phyloP scores from a whole-genome alignment of 2,797 vertebrate genomes.

The Oryzias sinensis region DNA sequence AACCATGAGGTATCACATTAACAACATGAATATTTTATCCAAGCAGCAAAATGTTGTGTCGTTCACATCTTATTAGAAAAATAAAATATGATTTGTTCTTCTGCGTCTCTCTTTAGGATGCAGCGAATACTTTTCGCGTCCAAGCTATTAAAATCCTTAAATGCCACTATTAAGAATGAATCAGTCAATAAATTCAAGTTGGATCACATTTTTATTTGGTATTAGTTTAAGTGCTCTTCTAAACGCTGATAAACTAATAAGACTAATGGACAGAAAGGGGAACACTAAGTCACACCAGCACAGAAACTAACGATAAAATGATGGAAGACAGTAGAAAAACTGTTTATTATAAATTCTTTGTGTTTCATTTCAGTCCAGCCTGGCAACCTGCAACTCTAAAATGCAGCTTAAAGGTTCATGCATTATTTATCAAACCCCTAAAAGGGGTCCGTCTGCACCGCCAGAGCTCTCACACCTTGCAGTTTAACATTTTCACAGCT shows the following conservation, averaged over 20 bases:
- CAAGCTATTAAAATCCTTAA: neutral
- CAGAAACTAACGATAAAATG: neutral
- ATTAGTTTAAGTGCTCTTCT: neutral
- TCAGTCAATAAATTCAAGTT: neutral
- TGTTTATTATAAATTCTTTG: neutral
- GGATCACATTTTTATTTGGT: neutral
- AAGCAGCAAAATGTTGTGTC: too few species aligned
- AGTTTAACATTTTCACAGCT: slow-evolving; percentile 7
- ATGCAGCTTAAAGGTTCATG: slow-evolving; percentile 32
- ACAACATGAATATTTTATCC: too few species aligned
- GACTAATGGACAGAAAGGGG: neutral
- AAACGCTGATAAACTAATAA: slow-evolving; percentile 7
- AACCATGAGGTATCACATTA: too few species aligned
- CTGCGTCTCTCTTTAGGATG: neutral
- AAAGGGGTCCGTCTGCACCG: slow-evolving; percentile 20
- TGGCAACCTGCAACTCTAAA: slow-evolving; percentile 27
- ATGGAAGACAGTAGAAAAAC: neutral
- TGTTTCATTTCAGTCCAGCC: slow-evolving; percentile 14
- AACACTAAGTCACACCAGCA: neutral
- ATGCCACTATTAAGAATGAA: neutral
- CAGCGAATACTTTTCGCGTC: neutral
- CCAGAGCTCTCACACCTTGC: slow-evolving; percentile 7
- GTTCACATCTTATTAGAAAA: too few species aligned
- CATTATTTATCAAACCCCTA: slow-evolving; percentile 31
- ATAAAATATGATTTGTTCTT: neutral